Conservation (phyloP, 2,797 vertebrate genomes). For the Toxotes lorentzi region DNA sequence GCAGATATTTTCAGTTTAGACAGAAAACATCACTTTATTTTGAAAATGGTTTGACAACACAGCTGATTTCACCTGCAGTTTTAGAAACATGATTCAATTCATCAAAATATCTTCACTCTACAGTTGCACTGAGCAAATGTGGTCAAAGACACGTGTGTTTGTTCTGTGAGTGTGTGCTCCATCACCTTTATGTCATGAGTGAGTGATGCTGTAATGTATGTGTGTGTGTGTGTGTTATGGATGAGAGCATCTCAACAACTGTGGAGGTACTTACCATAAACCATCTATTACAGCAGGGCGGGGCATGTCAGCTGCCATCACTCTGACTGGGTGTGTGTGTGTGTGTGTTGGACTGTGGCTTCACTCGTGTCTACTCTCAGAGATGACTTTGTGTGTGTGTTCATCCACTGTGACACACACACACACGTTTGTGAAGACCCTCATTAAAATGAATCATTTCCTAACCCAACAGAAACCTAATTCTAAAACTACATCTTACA, state of each 20-base stretch:
- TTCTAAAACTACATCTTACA: not conserved
- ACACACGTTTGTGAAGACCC: too few relatives aligned
- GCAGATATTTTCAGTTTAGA: too few relatives aligned
- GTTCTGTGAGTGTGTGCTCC: slow-evolving; percentile 7
- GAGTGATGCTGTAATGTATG: not conserved
- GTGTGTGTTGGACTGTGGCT: slow-evolving; percentile 2
- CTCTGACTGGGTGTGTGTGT: slow-evolving; percentile 12
- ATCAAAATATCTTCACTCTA: too few relatives aligned
- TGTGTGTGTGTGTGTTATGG: slow-evolving; percentile 15
- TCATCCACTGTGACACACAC: too few relatives aligned
- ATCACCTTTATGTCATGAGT: not conserved
- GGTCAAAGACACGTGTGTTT: not conserved
- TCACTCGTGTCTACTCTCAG: too few relatives aligned
- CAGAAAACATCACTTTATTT: too few relatives aligned
- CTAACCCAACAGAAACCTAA: not conserved
- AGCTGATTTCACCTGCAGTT: not conserved
- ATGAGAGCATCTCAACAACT: slow-evolving; percentile 33
- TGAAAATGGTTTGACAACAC: too few relatives aligned
- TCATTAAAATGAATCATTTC: not conserved
- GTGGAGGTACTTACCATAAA: slow-evolving; percentile 40
- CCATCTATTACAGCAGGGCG: slow-evolving; percentile 39
- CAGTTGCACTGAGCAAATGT: not conserved
- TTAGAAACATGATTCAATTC: not conserved
- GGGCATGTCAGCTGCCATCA: slow-evolving; percentile 31
- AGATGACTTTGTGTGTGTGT: slow-evolving; percentile 40